Conservation (phyloP, 2,113 vertebrate species). For the Ptilonorhynchus violaceus region DNA sequence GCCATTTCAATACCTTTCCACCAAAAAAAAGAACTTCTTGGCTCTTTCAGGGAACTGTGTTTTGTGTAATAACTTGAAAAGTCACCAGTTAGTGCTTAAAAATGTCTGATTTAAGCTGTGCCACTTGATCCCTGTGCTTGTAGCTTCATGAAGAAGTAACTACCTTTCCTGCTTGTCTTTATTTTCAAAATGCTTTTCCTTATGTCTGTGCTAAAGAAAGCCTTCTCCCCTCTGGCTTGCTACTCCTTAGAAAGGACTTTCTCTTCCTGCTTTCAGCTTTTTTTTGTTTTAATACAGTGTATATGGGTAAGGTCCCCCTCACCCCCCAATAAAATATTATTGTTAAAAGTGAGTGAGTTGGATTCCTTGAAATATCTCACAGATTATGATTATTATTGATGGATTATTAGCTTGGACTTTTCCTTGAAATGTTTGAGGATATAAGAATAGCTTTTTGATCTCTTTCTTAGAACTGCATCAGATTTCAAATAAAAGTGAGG, state of each 20-base stretch:
- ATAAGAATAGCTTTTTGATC: background rate
- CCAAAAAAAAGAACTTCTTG: constrained; percentile 48
- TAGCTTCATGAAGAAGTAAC: background rate
- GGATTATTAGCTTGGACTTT: background rate
- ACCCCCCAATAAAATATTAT: background rate
- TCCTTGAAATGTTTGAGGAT: background rate
- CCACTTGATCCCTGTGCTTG: background rate
- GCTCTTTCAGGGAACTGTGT: background rate
- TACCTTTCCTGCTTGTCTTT: background rate
- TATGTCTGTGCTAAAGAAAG: background rate
- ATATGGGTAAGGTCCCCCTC: background rate
- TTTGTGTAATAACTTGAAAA: background rate
- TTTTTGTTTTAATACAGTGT: too few relatives aligned
- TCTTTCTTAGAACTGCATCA: background rate
- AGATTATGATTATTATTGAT: background rate
- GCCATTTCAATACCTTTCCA: constrained; percentile 61
- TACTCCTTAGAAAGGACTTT: background rate
- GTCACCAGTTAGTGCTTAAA: background rate
- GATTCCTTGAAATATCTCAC: background rate
- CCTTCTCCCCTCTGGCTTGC: background rate
- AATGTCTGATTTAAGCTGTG: background rate
- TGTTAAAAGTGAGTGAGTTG: background rate
- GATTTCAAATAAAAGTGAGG: background rate
- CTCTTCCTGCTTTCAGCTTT: background rate
- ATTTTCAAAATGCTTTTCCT: background rate